Evolutionary conservation across 2,797 vertebrate species (phyloP).

Genomic region (Coluber constrictor): DNA sequence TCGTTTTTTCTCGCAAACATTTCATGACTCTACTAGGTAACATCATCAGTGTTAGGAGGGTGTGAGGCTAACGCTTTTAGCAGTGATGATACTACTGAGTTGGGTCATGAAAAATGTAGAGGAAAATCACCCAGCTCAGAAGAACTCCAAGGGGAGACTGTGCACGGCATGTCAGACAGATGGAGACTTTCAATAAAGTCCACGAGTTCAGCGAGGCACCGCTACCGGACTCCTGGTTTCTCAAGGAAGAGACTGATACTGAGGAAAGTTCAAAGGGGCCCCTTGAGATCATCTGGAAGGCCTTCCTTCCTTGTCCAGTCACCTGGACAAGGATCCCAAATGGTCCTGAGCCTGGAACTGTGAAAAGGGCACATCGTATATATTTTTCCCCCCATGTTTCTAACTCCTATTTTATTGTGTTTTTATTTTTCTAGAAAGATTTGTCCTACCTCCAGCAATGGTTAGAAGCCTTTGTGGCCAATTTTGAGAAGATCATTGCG

Average conservation of each 20-base stretch:
- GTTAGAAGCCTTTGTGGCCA: conserved; percentile 87
- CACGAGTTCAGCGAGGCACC: neutral
- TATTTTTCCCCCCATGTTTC: accelerated
- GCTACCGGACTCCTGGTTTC: neutral
- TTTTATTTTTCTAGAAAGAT: conserved; percentile 80
- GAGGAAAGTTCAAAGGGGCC: neutral
- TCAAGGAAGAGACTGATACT: neutral
- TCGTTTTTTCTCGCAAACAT: no score
- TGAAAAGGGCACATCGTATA: neutral
- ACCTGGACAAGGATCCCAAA: neutral
- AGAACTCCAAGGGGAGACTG: accelerated
- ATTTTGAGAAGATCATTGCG: conserved; percentile 87
- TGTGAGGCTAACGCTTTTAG: neutral
- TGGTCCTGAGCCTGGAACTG: no score
- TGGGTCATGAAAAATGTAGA: no score
- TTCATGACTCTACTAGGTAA: neutral
- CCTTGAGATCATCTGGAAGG: neutral
- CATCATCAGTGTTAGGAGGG: neutral
- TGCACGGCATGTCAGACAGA: neutral
- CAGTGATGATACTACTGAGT: neutral
- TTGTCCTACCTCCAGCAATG: conserved; percentile 89
- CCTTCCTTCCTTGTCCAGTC: neutral
- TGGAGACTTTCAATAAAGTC: neutral
- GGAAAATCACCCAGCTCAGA: accelerated
- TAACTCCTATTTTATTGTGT: neutral